phyloP scores from a whole-genome alignment of 2,113 vertebrate genomes.

The Crotalus helleri region DNA sequence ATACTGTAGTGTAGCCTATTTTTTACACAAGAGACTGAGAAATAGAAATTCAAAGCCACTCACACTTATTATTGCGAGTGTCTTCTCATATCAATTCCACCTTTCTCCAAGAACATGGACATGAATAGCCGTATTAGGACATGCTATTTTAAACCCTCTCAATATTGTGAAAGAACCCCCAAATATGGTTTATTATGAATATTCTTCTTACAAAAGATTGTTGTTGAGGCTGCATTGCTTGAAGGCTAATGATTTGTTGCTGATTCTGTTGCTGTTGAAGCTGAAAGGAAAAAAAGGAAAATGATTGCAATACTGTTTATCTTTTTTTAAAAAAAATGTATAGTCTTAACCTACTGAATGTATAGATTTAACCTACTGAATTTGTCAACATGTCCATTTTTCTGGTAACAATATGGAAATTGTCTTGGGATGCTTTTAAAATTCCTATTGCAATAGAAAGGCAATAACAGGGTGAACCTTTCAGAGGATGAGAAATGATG shows the following conservation, averaged over 20 bases:
- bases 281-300: constrained; percentile 12
- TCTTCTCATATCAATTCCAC: background rate
- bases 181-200: background rate
- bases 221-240: constrained; percentile 70
- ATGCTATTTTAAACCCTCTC: background rate
- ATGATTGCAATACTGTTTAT: background rate
- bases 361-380: background rate
- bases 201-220: constrained; percentile 64
- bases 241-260: constrained; percentile 62
- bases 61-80: background rate
- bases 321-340: background rate
- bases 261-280: constrained; percentile 53
- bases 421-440: background rate
- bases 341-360: background rate
- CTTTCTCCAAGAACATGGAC: background rate
- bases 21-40: background rate
- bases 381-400: background rate
- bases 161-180: background rate
- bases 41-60: background rate
- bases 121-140: background rate
- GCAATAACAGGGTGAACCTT: background rate
- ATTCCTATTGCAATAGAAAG: background rate
- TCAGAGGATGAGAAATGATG: background rate
- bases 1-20: background rate
- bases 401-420: background rate